Percentiles rank a stretch among this genome's conserved stretches.
phyloP scores from a whole-genome alignment of 2,797 vertebrate species.

The Ammospiza maritima region DNA sequence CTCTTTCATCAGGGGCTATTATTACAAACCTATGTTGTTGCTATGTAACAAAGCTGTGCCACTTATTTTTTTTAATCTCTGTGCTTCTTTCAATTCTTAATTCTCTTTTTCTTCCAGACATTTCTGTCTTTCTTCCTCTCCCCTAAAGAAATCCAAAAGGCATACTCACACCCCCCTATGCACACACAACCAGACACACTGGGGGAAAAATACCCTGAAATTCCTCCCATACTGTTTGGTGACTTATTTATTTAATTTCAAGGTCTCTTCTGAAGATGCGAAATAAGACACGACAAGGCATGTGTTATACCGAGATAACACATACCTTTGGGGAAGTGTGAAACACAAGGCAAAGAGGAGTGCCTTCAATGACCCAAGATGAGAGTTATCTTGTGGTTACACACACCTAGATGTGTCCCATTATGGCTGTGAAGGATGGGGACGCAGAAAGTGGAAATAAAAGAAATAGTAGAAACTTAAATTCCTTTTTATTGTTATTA shows the following conservation, averaged over 20 bases:
- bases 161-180: accelerated
- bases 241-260: slow-evolving; percentile 35
- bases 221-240: slow-evolving; percentile 15
- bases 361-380: slow-evolving; percentile 28
- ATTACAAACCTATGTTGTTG: slow-evolving; percentile 25
- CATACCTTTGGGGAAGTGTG: slow-evolving; percentile 45
- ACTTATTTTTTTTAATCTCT: neutral
- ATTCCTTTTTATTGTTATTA: slow-evolving; percentile 20
- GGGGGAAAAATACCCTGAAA: slow-evolving; percentile 20
- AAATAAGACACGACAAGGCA: slow-evolving; percentile 34
- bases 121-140: neutral
- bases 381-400: slow-evolving; percentile 62
- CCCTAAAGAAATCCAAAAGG: slow-evolving; percentile 4
- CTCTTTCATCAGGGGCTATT: neutral
- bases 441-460: neutral
- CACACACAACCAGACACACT: neutral
- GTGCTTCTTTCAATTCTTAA: slow-evolving; percentile 5
- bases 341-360: slow-evolving; percentile 33
- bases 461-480: slow-evolving; percentile 3
- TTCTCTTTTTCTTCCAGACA: neutral
- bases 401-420: slow-evolving; percentile 41
- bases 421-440: neutral
- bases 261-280: slow-evolving; percentile 14
- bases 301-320: slow-evolving; percentile 61
- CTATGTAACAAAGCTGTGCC: neutral